Conservation (phyloP, 2,113 vertebrate species). For the Ornithorhynchus anatinus region DNA sequence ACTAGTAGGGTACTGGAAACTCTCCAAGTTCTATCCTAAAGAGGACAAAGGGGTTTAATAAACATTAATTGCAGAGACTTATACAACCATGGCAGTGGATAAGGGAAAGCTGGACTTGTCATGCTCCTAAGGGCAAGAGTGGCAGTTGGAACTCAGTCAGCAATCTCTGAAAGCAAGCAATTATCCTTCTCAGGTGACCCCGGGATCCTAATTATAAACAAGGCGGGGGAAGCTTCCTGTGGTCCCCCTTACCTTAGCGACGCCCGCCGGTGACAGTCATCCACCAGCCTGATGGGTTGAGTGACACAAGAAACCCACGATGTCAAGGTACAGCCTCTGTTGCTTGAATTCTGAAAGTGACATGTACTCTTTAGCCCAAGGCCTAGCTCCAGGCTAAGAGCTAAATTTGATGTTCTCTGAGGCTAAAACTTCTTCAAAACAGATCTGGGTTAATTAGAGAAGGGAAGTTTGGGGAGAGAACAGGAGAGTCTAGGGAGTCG, state of each 20-base stretch:
- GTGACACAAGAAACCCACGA: slow-evolving; percentile 48
- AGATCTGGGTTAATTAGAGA: slow-evolving; percentile 64
- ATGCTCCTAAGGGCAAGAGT: too few species aligned
- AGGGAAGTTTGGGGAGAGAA: slow-evolving; percentile 60
- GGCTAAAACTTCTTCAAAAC: slow-evolving; percentile 66
- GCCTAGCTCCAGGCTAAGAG: slow-evolving; percentile 71
- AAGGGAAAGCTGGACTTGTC: too few species aligned
- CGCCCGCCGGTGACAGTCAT: neutral
- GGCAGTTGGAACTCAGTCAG: too few species aligned
- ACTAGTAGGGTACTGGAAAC: too few species aligned
- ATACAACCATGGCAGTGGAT: too few species aligned
- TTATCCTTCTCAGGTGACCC: neutral
- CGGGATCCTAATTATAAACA: neutral
- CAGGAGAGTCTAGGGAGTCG: slow-evolving; percentile 52
- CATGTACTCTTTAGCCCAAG: slow-evolving; percentile 70
- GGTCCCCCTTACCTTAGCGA: neutral
- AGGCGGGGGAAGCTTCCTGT: neutral
- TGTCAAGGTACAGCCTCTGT: slow-evolving; percentile 57
- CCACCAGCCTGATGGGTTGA: neutral
- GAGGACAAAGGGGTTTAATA: too few species aligned
- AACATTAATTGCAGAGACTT: too few species aligned
- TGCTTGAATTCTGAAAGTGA: slow-evolving; percentile 67
- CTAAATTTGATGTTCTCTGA: slow-evolving; percentile 72
- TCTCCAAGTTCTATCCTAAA: too few species aligned
- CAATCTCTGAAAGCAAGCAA: too few species aligned